phyloP scores from a whole-genome alignment of 2,113 vertebrate genomes.

The Vicugna pacos region DNA sequence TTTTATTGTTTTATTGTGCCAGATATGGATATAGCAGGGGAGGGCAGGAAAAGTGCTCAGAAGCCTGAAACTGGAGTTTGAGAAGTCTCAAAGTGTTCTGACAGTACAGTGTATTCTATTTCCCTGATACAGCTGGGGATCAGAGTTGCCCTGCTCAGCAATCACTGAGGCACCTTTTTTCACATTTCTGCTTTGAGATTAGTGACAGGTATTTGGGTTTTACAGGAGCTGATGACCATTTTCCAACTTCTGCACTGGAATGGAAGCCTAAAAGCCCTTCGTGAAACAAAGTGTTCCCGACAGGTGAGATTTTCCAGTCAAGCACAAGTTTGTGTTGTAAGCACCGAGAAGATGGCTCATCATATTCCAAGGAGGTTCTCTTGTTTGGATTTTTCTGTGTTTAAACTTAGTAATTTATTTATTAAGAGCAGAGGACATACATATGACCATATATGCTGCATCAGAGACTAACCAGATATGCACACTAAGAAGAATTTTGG shows the following conservation, averaged over 20 bases:
- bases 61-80: background rate
- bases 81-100: background rate
- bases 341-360: background rate
- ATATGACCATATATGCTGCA: background rate
- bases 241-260: conserved; percentile 95
- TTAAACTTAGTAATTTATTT: background rate
- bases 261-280: conserved; percentile 91
- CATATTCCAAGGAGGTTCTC: background rate
- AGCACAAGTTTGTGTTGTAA: background rate
- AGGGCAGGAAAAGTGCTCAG: background rate
- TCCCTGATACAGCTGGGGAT: background rate
- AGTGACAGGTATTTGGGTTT: conserved; percentile 59
- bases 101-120: background rate
- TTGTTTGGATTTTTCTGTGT: background rate
- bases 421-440: background rate
- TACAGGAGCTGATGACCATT: conserved; percentile 93
- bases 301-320: conserved; percentile 86
- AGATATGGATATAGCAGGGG: background rate
- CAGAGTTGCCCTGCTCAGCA: background rate
- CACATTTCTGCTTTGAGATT: background rate
- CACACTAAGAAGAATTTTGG: background rate
- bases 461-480: background rate
- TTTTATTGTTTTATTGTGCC: background rate
- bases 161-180: background rate
- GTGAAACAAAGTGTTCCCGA: conserved; percentile 90